Conservation (phyloP, 2,113 vertebrate species). For the Ariopsis seemanni region DNA sequence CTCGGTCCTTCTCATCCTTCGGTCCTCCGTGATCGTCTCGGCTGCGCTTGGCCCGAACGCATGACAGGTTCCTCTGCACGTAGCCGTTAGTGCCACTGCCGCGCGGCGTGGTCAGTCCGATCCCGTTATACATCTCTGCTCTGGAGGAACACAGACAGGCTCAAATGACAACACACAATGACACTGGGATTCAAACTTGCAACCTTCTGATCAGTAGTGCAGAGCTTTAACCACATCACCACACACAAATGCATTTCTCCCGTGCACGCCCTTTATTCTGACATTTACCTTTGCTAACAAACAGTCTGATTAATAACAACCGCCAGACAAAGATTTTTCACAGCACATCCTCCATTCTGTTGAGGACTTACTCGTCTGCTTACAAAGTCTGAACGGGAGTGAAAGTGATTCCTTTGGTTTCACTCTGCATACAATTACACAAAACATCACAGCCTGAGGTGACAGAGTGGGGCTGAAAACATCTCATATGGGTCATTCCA, state of each 20-base stretch:
- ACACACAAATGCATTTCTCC: too few relatives aligned
- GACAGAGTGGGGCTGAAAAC: too few relatives aligned
- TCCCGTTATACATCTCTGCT: conserved; percentile 89
- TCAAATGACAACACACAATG: too few relatives aligned
- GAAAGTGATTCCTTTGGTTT: background rate
- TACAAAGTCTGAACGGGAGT: background rate
- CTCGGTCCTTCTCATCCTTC: conserved; percentile 81
- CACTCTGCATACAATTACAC: background rate
- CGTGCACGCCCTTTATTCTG: too few relatives aligned
- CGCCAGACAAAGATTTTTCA: too few relatives aligned
- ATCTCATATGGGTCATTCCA: too few relatives aligned
- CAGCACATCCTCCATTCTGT: background rate
- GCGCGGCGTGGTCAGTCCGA: conserved; percentile 87
- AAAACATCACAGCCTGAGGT: background rate
- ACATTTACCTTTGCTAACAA: too few relatives aligned
- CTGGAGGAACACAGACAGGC: background rate
- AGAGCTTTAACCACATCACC: background rate
- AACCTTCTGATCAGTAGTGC: background rate
- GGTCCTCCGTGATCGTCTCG: conserved; percentile 79
- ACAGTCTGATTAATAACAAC: too few relatives aligned
- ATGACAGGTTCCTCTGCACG: conserved; percentile 89
- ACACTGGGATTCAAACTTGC: background rate
- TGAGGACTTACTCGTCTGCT: background rate
- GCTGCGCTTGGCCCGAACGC: conserved; percentile 81
- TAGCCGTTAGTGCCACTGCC: conserved; percentile 94